Percentiles rank a stretch among this genome's conserved stretches.
Conservation (phyloP, 1,140 invertebrate genomes). For the Zaprionus lachaisei region DNA sequence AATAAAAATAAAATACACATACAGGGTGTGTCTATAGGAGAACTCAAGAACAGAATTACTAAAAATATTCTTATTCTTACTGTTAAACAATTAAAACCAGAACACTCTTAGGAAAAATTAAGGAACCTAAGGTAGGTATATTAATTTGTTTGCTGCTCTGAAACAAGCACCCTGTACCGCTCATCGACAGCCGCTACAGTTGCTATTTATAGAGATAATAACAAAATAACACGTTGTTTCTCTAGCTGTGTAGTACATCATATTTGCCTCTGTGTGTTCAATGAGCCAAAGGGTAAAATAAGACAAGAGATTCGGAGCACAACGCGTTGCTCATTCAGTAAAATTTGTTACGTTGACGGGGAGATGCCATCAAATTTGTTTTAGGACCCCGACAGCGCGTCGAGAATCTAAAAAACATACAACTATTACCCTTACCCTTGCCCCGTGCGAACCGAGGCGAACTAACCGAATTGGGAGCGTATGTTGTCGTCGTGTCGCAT, state of each 20-base stretch:
- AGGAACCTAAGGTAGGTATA: not conserved
- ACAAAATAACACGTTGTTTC: slow-evolving; percentile 68
- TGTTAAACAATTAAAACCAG: not conserved
- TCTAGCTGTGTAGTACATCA: slow-evolving; percentile 53
- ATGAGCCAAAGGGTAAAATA: slow-evolving; percentile 56
- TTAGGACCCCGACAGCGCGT: slow-evolving; percentile 60
- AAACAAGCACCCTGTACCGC: slow-evolving; percentile 54
- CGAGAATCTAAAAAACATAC: slow-evolving; percentile 25
- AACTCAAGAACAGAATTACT: not conserved
- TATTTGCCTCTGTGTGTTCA: slow-evolving; percentile 48
- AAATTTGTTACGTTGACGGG: slow-evolving; percentile 51
- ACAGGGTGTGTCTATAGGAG: slow-evolving; percentile 48
- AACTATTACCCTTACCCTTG: slow-evolving; percentile 73
- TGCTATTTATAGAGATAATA: slow-evolving; percentile 68
- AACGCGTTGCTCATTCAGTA: slow-evolving; percentile 73
- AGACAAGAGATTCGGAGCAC: slow-evolving; percentile 51
- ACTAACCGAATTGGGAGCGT: slow-evolving; percentile 63
- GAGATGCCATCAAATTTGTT: slow-evolving; percentile 68
- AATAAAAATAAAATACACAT: slow-evolving; percentile 72
- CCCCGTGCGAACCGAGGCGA: slow-evolving; percentile 39
- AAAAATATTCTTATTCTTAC: not conserved
- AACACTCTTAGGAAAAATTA: not conserved
- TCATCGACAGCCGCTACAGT: slow-evolving; percentile 50
- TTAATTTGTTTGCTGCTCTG: not conserved
- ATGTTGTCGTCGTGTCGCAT: slow-evolving; percentile 50